These are phyloP conservation scores for Scartelaos histophorus DNA, from an alignment of 2,113 vertebrate genomes.

Conservation along the genomic window DNA sequence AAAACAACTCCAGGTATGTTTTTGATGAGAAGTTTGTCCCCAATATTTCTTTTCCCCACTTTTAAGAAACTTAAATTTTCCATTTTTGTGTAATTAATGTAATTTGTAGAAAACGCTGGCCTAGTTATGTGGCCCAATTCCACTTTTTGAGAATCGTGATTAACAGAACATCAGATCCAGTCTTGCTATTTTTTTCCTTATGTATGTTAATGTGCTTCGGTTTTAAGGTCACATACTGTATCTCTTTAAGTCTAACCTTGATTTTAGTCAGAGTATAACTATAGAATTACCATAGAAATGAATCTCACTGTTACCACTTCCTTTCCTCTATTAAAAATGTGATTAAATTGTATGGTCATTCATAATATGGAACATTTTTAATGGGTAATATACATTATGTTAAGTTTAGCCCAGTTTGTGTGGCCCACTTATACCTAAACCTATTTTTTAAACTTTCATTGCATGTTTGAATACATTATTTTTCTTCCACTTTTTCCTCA, in stretches of 20 bases:
- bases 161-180: neutral
- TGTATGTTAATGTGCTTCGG: neutral
- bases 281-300: neutral
- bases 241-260: conserved; percentile 1
- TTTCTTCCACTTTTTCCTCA: too few species aligned
- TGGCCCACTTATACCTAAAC: neutral
- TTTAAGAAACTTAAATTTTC: neutral
- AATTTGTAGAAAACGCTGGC: neutral
- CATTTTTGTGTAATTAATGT: neutral
- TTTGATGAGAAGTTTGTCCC: too few species aligned
- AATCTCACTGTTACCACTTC: neutral
- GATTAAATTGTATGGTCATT: neutral
- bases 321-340: neutral
- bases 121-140: neutral
- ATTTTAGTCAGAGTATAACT: conserved; percentile 5
- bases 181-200: neutral
- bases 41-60: neutral
- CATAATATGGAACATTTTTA: neutral
- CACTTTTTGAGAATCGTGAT: neutral
- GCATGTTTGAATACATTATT: too few species aligned
- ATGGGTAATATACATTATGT: neutral
- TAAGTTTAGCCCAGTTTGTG: neutral
- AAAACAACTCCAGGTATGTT: too few species aligned
- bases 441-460: neutral
- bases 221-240: conserved; percentile 1